Evolutionary conservation across 2,888 invertebrate species (phyloP), one percentile per base, ranked within the genome.

Genomic region (Xestia rhomboidea): DNA sequence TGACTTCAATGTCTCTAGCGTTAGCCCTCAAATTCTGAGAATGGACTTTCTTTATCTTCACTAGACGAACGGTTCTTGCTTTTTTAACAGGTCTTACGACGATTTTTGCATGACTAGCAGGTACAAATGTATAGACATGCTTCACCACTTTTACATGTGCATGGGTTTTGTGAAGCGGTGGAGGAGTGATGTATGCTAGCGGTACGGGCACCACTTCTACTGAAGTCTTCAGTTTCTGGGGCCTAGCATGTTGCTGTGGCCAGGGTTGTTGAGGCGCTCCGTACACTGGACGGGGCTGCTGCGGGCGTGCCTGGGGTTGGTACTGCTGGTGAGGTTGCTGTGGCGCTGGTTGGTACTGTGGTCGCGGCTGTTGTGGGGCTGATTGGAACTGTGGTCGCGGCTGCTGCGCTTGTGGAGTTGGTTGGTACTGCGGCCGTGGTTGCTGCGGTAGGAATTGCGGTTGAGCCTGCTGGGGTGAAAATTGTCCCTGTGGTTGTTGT

Each of bases 161-260:
- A 46, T 91, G 91, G 54, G 89, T 89, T 85, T 90, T 82, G 76
- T 91, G 86, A 64, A 93, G 73, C 3, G 95, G 94, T 2, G 96
- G 96, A 21, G 96, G 96, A 27, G 95, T 94, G 21, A 96, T 96
- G 76, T 96, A 96, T 8, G 93, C 93, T 21, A 96, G 86, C 2
- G 96, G 96, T 15, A 96, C 95, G 11, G 94, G 94, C 24, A 95
- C 95, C 0, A 96, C 90, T 89, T 96, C 96, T 1, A 96, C 95
- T 38, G 92, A 90, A 6, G 96, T 96, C 84, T 92, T 96, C 38
- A 95, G 81, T 73, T 96, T 96, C 75, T 93, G 94, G 0, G 95
- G 94, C 77, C 85, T 92, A 11, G 79, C 70, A 70, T 64, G 82
- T 68, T 84, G 76, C 24, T 85, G 88, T 10, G 77, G 82, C 88